Evolutionary conservation across 2,113 vertebrate species (phyloP), one percentile per base, ranked within the genome.

Genomic region (Antennarius striatus): DNA sequence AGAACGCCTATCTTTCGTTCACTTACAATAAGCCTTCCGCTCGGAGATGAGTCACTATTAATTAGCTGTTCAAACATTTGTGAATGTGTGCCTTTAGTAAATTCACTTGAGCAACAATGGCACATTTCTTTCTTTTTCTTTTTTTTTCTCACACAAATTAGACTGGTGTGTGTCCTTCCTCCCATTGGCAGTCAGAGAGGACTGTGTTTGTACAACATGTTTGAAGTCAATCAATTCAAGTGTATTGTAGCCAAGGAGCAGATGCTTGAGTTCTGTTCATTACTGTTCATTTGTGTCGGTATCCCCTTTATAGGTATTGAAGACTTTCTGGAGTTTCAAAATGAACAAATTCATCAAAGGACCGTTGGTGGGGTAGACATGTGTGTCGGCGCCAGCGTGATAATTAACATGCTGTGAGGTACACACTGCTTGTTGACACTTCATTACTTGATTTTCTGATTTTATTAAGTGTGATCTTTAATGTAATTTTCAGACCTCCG

Each of bases 131-230:
- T 63, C 30, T 62, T 36, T 2, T 36, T 3, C 32, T 7, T 39
- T 62, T 36, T 2, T 36, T 3, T 3, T 7, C 39, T 50, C 15
- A 54, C 29, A 46, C 8, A 55, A 69, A 62, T 63, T 32, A 12
- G 52, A 61, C 51, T 82, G 71, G 68, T 68, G 52, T 46, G 36
- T 67, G 13, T 12, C 45, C 58, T 42, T 77, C 62, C 52, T 78
- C 52, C 51, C 17, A 73, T 78, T 77, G 81, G 81, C 75, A 80
- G 73, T 12, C 56, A 47, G 45, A 66, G 58, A 9, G 73, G 62
- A 81, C 52, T 45, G 58, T 49, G 56, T 3, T 51, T 52, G 63
- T 43, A 13, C 53, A 68, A 5, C 7, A 16, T 47, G 28, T 78
- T 78, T 69, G 39, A 32, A 49, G 51, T 17, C 48, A 50, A 14